Conservation (phyloP, 23 tunicate genomes). For the Trididemnum nubilum region DNA sequence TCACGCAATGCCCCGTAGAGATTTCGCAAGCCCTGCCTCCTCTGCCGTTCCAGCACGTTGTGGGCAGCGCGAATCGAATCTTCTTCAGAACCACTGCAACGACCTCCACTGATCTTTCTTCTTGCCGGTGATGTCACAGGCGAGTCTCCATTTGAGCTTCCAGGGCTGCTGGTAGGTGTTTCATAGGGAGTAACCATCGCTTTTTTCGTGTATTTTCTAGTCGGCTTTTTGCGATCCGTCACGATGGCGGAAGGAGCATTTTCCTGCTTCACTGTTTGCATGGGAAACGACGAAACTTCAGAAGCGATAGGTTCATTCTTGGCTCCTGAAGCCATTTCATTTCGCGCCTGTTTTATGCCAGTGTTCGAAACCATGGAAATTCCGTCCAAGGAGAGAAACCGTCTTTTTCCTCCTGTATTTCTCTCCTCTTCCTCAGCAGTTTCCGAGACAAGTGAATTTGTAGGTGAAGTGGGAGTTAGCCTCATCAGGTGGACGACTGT, state of each 20-base stretch:
- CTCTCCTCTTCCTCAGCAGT: constrained; percentile 21
- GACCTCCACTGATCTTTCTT: constrained; percentile 6
- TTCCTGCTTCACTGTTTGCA: constrained; percentile 3
- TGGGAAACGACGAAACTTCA: neutral
- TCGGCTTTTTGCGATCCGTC: constrained; percentile 1
- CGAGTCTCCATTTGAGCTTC: constrained; percentile 41
- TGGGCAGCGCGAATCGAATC: constrained; percentile 77
- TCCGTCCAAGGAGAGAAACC: constrained; percentile 75
- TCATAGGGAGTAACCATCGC: constrained; percentile 30
- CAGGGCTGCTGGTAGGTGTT: constrained; percentile 58
- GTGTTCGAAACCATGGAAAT: constrained; percentile 68
- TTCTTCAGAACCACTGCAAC: constrained; percentile 54
- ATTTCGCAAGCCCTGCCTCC: constrained; percentile 79
- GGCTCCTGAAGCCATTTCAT: neutral
- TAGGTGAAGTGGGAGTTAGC: constrained; percentile 9
- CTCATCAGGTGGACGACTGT: constrained; percentile 48
- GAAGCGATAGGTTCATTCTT: constrained; percentile 8
- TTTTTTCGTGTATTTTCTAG: constrained; percentile 36
- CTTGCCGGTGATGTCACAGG: constrained; percentile 53
- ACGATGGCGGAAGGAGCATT: neutral
- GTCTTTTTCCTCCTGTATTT: constrained; percentile 23
- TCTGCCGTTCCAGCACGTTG: constrained; percentile 84
- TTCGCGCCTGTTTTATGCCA: constrained; percentile 35
- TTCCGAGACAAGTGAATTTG: constrained; percentile 8
- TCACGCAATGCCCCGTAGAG: constrained; percentile 63